phyloP scores from a whole-genome alignment of 1,140 invertebrate genomes.

The Dufourea novaeangliae region DNA sequence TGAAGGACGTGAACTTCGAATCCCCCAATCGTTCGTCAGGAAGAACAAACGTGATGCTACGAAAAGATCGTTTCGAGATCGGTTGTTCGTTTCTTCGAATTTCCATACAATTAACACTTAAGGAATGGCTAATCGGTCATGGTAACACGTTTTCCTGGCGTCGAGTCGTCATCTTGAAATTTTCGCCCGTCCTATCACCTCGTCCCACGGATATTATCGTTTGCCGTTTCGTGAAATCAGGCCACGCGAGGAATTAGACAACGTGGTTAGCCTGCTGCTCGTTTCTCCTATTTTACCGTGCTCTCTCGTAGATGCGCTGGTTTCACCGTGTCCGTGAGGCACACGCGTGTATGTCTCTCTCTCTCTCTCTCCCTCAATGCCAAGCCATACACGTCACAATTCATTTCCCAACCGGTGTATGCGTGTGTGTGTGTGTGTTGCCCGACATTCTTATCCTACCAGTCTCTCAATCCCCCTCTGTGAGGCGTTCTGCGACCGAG shows the following conservation, averaged over 20 bases:
- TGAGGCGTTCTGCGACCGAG: slow-evolving; percentile 29
- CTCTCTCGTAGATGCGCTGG: slow-evolving; percentile 14
- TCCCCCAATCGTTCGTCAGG: too few relatives aligned
- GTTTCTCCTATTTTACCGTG: neutral
- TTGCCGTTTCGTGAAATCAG: slow-evolving; percentile 41
- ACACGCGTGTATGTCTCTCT: neutral
- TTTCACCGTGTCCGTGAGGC: slow-evolving; percentile 3
- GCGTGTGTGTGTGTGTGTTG: too few relatives aligned
- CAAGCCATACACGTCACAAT: slow-evolving; percentile 61
- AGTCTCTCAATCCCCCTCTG: slow-evolving; percentile 40
- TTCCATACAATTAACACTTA: too few relatives aligned
- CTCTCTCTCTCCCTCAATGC: slow-evolving; percentile 52
- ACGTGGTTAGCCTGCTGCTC: slow-evolving; percentile 25
- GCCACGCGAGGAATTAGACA: slow-evolving; percentile 58
- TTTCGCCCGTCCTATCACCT: too few relatives aligned
- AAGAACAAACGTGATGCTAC: too few relatives aligned
- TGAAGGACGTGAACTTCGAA: neutral
- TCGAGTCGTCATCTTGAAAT: too few relatives aligned
- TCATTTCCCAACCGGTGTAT: slow-evolving; percentile 66
- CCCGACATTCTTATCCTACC: slow-evolving; percentile 64
- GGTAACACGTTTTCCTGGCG: too few relatives aligned
- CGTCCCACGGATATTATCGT: neutral
- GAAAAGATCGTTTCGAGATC: too few relatives aligned
- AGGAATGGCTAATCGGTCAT: too few relatives aligned
- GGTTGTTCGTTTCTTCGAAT: too few relatives aligned